Base-by-base conservation (phyloP, 2,888 invertebrate genomes). In the Aphidius colemani region DNA sequence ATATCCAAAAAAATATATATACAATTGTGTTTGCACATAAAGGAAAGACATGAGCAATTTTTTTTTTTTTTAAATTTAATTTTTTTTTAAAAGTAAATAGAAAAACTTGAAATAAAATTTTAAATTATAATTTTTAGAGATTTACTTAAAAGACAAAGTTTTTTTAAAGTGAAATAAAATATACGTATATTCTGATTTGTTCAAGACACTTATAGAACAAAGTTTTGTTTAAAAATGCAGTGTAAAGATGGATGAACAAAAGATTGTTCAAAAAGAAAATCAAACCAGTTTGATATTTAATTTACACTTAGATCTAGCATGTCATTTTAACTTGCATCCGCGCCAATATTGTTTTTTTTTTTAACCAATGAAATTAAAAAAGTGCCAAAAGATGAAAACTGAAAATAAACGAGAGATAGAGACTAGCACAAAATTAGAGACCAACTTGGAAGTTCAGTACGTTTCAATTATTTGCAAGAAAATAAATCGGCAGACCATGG, bases 391-490 rank as follows among this genome's bases (percentile, higher is more conserved):
- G 45, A 48, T 49, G n/a, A 41, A 40, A 51, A 51, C 39, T 51
- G 10, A 6, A 51, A 13, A 39, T 3, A 10, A 7, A n/a, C 7
- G 6, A 18, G 9, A 7, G 18, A 13, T 9, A 44, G n/a, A 30
- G n/a, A 30, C 30, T 45, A 57, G 46, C 45, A 30, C 11, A 13
- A 10, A 57, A 57, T 41, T 39, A 48, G 45, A 58, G 13, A 40
- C 18, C 48, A 46, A 30, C 69, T 67, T 66, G 66, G 68, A 67
- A 69, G 67, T 71, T 70, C 70, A 67, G 71, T 70, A 71, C 70
- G 72, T 74, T 74, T 71, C 70, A 75, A 75, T 75, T 75, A 75
- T 73, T 73, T 71, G 72, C 71, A 71, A 48, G 65, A 66, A 66
- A 66, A 51, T 51, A 49, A 59, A 53, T 48, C 9, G 7, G 43